These are phyloP conservation scores for Hemaris fuciformis DNA, from an alignment of 2,888 invertebrate species.

Conservation along the genomic window DNA sequence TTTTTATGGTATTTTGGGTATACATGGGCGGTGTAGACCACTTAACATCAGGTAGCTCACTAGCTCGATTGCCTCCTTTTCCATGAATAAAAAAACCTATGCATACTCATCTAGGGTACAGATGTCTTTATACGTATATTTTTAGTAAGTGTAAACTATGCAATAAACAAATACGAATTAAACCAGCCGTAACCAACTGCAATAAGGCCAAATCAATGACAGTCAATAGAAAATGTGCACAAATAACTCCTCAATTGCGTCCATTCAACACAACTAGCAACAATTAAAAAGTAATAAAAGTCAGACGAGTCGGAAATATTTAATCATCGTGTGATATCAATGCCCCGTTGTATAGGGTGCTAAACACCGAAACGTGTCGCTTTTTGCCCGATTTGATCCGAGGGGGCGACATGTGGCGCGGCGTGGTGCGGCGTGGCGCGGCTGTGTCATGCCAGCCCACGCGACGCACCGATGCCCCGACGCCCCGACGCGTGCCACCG, in stretches of 20 bases:
- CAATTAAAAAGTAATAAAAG: slow-evolving; percentile 43
- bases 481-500: not conserved
- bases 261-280: slow-evolving; percentile 8
- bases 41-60: no score
- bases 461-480: no score
- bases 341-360: slow-evolving; percentile 4
- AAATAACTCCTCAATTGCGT: not conserved
- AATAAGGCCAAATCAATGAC: not conserved
- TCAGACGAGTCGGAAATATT: slow-evolving; percentile 49
- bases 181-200: not conserved
- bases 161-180: not conserved
- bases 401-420: slow-evolving; percentile 12
- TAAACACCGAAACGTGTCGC: slow-evolving; percentile 14
- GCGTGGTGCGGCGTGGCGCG: not conserved
- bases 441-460: no score
- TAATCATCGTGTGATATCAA: slow-evolving; percentile 55
- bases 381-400: slow-evolving; percentile 15
- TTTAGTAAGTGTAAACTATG: no score
- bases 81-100: no score
- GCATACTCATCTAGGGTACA: no score
- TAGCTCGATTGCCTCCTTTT: no score
- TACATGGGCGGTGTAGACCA: no score
- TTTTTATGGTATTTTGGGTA: no score
- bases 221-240: not conserved
- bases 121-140: no score